A percentile compares a stretch with the other conserved stretches of the same genome.
phyloP scores from a whole-genome alignment of 1,140 invertebrate species.

The Bursaphelenchus mucronatus region DNA sequence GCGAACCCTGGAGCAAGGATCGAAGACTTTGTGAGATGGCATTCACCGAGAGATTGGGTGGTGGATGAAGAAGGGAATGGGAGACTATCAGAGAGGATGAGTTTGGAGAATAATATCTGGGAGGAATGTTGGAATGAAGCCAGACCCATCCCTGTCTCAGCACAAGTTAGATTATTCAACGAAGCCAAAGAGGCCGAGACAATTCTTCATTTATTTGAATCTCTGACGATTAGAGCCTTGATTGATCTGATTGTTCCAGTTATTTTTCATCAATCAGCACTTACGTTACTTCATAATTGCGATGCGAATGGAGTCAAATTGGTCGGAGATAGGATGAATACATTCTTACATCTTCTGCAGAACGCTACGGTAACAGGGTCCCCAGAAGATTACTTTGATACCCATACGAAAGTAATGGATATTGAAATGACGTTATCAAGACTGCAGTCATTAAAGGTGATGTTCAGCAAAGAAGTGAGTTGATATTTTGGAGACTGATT shows the following conservation, averaged over 20 bases:
- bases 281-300: conserved; percentile 22
- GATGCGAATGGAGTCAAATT: not conserved
- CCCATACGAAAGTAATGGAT: not conserved
- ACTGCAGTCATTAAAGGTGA: conserved; percentile 5
- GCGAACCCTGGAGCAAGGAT: conserved; percentile 86
- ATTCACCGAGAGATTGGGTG: conserved; percentile 90
- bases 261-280: conserved; percentile 30
- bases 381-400: no score
- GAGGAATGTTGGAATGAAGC: conserved; percentile 77
- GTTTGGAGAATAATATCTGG: conserved; percentile 91
- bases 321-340: not conserved
- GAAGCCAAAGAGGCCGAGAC: conserved; percentile 84
- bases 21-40: conserved; percentile 95
- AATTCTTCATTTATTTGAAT: conserved; percentile 44
- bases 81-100: conserved; percentile 69
- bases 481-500: not conserved
- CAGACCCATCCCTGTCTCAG: conserved; percentile 75
- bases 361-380: not conserved
- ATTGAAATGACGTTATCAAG: not conserved
- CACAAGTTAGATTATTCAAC: conserved; percentile 88
- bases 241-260: conserved; percentile 40
- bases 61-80: conserved; percentile 58
- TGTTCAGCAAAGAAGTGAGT: conserved; percentile 1
- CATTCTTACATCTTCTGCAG: conserved; percentile 10
- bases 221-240: conserved; percentile 37